phyloP scores from a whole-genome alignment of 2,113 vertebrate genomes.

The Podarcis cretensis region DNA sequence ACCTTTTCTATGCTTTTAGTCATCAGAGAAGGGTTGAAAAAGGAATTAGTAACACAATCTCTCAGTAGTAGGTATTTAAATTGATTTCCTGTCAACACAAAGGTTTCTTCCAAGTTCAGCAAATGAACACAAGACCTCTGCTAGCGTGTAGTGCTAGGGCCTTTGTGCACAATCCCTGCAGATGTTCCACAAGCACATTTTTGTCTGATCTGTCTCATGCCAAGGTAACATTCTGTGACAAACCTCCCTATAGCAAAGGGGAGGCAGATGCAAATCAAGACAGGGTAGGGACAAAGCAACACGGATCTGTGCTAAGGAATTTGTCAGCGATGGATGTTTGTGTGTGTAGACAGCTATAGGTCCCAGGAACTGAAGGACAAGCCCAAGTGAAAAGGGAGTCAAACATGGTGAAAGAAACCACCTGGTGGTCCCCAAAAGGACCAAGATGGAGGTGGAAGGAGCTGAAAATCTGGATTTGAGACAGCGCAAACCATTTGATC shows the following conservation, averaged over 20 bases:
- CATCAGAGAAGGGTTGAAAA: slow-evolving; percentile 64
- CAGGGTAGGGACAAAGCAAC: background rate
- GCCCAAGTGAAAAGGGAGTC: background rate
- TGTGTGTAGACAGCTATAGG: too few relatives aligned
- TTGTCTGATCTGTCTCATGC: background rate
- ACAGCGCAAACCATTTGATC: background rate
- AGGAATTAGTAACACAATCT: slow-evolving; percentile 73
- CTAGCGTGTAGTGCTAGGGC: slow-evolving; percentile 37
- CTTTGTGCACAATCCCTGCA: background rate
- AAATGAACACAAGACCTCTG: slow-evolving; percentile 74
- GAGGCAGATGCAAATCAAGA: background rate
- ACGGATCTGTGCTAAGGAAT: too few relatives aligned
- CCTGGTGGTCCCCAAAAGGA: too few relatives aligned
- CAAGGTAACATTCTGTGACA: background rate
- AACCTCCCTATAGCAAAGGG: background rate
- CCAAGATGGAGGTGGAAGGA: background rate
- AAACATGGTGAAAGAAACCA: background rate
- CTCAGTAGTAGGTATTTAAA: slow-evolving; percentile 75
- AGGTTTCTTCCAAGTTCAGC: slow-evolving; percentile 74
- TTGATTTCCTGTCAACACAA: slow-evolving; percentile 75
- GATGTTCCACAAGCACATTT: background rate
- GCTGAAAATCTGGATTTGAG: background rate
- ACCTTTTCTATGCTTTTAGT: slow-evolving; percentile 60
- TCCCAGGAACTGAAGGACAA: background rate
- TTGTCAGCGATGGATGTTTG: background rate